Evolutionary conservation across 92 coral and sea anemone species (phyloP).

Genomic region (Epizoanthus illoricatus): DNA sequence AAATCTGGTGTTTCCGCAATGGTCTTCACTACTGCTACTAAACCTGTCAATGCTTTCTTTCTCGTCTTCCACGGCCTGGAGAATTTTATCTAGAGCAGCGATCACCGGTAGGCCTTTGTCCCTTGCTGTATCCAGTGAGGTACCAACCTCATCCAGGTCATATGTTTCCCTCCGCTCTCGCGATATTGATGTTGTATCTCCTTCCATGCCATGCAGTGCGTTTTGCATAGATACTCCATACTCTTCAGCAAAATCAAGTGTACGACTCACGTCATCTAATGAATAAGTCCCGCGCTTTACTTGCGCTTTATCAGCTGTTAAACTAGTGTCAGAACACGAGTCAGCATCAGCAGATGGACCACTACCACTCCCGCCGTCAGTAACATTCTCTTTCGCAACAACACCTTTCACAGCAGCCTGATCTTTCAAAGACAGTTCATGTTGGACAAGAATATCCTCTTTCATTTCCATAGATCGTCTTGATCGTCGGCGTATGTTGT

Average conservation of each 20-base stretch:
- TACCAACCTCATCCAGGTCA: conserved; percentile 48
- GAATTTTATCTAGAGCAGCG: conserved; percentile 29
- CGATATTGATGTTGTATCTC: conserved; percentile 14
- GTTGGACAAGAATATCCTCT: not conserved
- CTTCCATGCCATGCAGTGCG: conserved; percentile 1
- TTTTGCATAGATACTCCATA: conserved; percentile 17
- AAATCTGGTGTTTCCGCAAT: not conserved
- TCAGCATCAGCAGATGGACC: not conserved
- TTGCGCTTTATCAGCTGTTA: not conserved
- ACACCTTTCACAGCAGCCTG: not conserved
- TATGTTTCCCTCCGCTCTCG: conserved; percentile 32
- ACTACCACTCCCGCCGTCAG: not conserved
- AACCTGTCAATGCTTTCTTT: conserved; percentile 18
- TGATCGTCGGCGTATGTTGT: conserved; percentile 16
- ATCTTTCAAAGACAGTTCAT: not conserved
- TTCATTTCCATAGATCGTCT: conserved; percentile 11
- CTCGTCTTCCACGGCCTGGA: conserved; percentile 29
- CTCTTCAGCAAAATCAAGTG: conserved; percentile 31
- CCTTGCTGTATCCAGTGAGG: conserved; percentile 44
- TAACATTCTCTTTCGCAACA: not conserved
- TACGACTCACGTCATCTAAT: conserved; percentile 25
- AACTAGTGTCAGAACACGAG: not conserved
- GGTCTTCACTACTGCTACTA: not conserved
- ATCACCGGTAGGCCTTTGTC: conserved; percentile 31
- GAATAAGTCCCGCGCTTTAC: conserved; percentile 47